Conservation (phyloP, 2,113 vertebrate species). For the Hemicordylus capensis region DNA sequence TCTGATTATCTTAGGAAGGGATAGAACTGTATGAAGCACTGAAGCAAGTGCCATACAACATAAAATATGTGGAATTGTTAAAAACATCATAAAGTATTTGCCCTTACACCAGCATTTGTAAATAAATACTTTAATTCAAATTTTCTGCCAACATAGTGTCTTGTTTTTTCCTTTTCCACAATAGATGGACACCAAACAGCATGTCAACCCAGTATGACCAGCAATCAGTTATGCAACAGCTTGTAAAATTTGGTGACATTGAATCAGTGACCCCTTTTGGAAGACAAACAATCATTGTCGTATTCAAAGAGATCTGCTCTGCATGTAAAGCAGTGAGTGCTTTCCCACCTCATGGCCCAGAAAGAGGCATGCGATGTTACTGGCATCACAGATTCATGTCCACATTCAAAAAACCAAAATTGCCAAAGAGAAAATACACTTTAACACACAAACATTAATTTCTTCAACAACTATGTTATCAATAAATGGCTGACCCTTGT, state of each 20-base stretch:
- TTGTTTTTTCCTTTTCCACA: slow-evolving; percentile 1
- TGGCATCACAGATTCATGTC: slow-evolving; percentile 62
- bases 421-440: neutral
- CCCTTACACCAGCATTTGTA: neutral
- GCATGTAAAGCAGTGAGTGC: slow-evolving; percentile 41
- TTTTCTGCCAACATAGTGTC: slow-evolving; percentile 36
- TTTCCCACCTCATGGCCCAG: neutral
- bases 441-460: neutral
- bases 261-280: slow-evolving; percentile 38
- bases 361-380: slow-evolving; percentile 36
- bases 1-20: too few species aligned
- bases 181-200: slow-evolving; percentile 57
- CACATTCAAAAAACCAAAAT: neutral
- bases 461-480: neutral
- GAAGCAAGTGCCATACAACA: too few species aligned
- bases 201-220: neutral
- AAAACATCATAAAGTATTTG: neutral
- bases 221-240: slow-evolving; percentile 6
- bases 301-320: slow-evolving; percentile 45
- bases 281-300: slow-evolving; percentile 39
- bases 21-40: too few species aligned
- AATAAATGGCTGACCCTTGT: neutral
- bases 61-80: neutral
- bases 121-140: slow-evolving; percentile 22
- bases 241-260: slow-evolving; percentile 45